Evolutionary conservation across 2,797 vertebrate genomes (phyloP).

Genomic region (Paedocypris micromegethes): DNA sequence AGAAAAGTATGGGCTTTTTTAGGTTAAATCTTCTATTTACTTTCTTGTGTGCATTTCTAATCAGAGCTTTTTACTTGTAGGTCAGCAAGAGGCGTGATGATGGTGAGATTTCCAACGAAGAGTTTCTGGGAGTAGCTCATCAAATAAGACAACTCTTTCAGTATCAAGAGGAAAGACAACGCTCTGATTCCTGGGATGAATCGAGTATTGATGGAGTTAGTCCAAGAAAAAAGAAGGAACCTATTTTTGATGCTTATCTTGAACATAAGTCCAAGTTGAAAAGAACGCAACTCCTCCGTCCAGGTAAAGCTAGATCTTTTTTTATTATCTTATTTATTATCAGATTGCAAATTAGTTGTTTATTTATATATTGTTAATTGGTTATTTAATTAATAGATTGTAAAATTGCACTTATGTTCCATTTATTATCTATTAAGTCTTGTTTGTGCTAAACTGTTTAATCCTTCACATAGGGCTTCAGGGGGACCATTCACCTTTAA

Average conservation of each 20-base stretch:
- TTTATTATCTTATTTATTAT: constrained; percentile 50
- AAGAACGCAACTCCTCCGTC: constrained; percentile 86
- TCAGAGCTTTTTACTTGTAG: constrained; percentile 56
- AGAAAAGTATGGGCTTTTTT: constrained; percentile 72
- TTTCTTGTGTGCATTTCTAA: background rate
- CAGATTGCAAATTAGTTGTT: background rate
- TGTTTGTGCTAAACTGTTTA: background rate
- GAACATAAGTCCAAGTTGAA: constrained; percentile 93
- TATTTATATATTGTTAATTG: background rate
- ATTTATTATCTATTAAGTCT: too few species aligned
- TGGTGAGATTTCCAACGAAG: constrained; percentile 90
- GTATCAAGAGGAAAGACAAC: constrained; percentile 92
- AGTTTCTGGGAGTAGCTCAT: constrained; percentile 90
- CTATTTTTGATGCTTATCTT: constrained; percentile 79
- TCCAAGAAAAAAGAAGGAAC: constrained; percentile 70
- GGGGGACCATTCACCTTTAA: constrained; percentile 67
- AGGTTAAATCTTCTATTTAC: background rate
- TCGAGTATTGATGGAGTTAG: constrained; percentile 69
- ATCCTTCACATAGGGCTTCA: constrained; percentile 58
- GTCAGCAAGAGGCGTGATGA: constrained; percentile 82
- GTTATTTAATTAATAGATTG: too few species aligned
- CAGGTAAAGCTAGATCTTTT: constrained; percentile 63
- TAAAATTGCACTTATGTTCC: too few species aligned
- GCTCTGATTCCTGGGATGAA: constrained; percentile 79
- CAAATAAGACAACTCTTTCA: constrained; percentile 93